Percentiles rank a stretch among this genome's conserved stretches.
phyloP scores from a whole-genome alignment of 2,797 vertebrate species.

The Selene dorsalis region DNA sequence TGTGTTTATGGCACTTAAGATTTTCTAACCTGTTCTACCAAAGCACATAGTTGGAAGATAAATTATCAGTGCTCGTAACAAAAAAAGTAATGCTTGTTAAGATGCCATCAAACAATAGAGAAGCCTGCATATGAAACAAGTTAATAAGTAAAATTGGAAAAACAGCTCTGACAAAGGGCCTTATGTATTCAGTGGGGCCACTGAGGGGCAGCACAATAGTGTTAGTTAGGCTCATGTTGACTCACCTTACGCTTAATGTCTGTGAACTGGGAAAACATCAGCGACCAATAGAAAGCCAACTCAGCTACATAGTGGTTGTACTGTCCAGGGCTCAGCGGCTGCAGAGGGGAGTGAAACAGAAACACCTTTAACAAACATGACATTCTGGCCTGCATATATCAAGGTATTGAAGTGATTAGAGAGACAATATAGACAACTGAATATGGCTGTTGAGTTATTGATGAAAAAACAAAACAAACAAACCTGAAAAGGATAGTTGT shows the following conservation, averaged over 20 bases:
- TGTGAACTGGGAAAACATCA: constrained; percentile 99
- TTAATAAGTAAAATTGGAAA: background rate
- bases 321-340: constrained; percentile 89
- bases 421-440: background rate
- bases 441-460: background rate
- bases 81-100: background rate
- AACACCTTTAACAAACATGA: constrained; percentile 56
- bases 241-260: constrained; percentile 98
- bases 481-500: constrained; percentile 82
- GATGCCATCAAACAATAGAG: background rate
- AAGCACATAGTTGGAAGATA: background rate
- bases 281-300: constrained; percentile 96
- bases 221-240: constrained; percentile 31
- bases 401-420: background rate
- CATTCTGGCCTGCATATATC: background rate
- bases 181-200: background rate
- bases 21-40: constrained; percentile 40
- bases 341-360: constrained; percentile 62
- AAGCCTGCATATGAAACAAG: background rate
- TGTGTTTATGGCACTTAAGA: background rate
- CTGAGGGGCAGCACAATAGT: constrained; percentile 6
- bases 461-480: constrained; percentile 6
- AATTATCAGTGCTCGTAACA: background rate
- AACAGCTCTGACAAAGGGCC: background rate
- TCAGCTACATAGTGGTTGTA: constrained; percentile 93